Base-by-base conservation (phyloP, 2,113 vertebrate species). In the Syngnathus floridae region DNA sequence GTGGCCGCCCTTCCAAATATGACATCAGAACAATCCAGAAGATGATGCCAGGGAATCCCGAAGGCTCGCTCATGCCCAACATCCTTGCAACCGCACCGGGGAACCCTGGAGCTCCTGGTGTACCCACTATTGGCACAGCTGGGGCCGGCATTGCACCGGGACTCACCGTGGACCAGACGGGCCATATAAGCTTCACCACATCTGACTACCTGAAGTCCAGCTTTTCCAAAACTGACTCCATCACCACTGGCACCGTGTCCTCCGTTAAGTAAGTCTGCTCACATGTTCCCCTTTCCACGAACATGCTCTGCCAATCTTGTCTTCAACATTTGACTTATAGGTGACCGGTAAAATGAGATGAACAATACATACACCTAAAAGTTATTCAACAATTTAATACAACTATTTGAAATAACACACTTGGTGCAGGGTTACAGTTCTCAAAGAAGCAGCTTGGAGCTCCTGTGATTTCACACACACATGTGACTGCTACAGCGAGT, bases 141-240 rank as follows among this genome's bases (percentile, higher is more conserved):
- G 93, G 92, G 40, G 87, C 93, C 1, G 83, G 77, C 56, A 87
- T 88, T 3, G 84, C 85, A 9, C 83, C 89, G 0, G 88, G 89
- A 6, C 79, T 91, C 56, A 83, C 87, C 6, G 86, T 87, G 76
- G 96, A 99, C 75, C 94, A 95, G 57, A 78, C 93, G 0, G 91
- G 93, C 72, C 87, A 95, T 57, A 82, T 97, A 84, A 89, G 93
- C 70, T 98, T 98, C 91, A 95, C 89, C 74, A 84, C 93, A 55
- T 88, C 95, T 0, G 97, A 99, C 75, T 97, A 94, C 89, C 90
- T 97, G 74, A 99, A 99, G 88, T 96, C 97, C 71, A 94, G 94
- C 77, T 99, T 99, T 89, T 98, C 96, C 87, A 97, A 98, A 89
- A 98, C 96, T 52, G 97, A 99, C 90, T 99, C 97, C 87, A 99